Evolutionary conservation across 2,113 vertebrate species (phyloP).

Genomic region (Anguilla japonica): DNA sequence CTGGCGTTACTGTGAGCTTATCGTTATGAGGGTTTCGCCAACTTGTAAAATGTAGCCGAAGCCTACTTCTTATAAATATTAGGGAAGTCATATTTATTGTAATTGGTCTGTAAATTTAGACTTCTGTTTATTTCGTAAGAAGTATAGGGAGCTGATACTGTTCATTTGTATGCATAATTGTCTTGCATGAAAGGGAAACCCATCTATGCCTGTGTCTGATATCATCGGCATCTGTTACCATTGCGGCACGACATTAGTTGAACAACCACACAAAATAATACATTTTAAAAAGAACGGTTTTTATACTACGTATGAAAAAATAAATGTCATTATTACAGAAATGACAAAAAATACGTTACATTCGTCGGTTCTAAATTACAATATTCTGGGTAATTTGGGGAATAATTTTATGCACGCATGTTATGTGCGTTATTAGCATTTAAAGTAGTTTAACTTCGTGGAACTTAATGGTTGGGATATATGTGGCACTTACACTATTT

Average conservation of each 20-base stretch:
- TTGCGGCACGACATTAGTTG: neutral
- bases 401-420: neutral
- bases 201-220: neutral
- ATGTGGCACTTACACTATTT: too few species aligned
- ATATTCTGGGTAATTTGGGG: neutral
- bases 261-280: neutral
- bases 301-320: neutral
- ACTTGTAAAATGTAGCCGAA: slow-evolving; percentile 16
- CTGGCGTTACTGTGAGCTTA: slow-evolving; percentile 28
- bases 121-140: neutral
- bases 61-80: slow-evolving; percentile 21
- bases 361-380: neutral
- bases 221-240: neutral
- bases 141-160: neutral
- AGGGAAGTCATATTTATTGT: slow-evolving; percentile 19
- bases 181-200: neutral
- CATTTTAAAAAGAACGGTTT: neutral
- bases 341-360: neutral
- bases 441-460: neutral
- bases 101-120: slow-evolving; percentile 10
- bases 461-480: neutral
- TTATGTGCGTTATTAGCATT: neutral
- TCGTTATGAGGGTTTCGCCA: slow-evolving; percentile 24
- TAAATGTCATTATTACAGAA: neutral
- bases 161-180: neutral